These are phyloP conservation scores for Thomomys bottae DNA, from an alignment of 2,113 vertebrate genomes.

Conservation along the genomic window DNA sequence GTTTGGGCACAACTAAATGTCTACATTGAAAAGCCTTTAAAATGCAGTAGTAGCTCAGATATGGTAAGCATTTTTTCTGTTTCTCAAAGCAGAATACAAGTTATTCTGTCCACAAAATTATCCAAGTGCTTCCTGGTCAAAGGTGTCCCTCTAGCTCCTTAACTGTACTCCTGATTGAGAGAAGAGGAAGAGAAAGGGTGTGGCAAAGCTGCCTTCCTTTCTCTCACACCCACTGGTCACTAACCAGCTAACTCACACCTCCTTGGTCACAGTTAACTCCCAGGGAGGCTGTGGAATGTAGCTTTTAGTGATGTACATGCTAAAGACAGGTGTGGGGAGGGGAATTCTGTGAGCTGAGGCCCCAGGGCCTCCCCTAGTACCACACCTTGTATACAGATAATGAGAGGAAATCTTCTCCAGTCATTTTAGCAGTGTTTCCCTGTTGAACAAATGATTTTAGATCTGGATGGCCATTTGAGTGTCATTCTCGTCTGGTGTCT, in stretches of 20 bases:
- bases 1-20: background rate
- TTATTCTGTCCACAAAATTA: background rate
- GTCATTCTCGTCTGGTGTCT: background rate
- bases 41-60: background rate
- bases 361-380: background rate
- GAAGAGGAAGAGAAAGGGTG: background rate
- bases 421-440: background rate
- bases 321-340: background rate
- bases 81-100: background rate
- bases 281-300: background rate
- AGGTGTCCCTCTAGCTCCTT: background rate
- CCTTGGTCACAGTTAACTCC: background rate
- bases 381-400: background rate
- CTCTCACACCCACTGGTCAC: background rate
- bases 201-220: background rate
- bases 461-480: background rate
- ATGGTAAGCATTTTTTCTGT: background rate
- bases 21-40: background rate
- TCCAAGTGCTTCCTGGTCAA: background rate
- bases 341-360: background rate
- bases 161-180: too few relatives aligned
- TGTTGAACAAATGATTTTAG: background rate
- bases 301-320: background rate
- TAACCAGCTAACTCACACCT: background rate
- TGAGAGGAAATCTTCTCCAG: background rate